A percentile compares a stretch with the other conserved stretches of the same genome.
These are phyloP conservation scores for Silurus aristotelis DNA, from an alignment of 2,797 vertebrate species.

Conservation along the genomic window DNA sequence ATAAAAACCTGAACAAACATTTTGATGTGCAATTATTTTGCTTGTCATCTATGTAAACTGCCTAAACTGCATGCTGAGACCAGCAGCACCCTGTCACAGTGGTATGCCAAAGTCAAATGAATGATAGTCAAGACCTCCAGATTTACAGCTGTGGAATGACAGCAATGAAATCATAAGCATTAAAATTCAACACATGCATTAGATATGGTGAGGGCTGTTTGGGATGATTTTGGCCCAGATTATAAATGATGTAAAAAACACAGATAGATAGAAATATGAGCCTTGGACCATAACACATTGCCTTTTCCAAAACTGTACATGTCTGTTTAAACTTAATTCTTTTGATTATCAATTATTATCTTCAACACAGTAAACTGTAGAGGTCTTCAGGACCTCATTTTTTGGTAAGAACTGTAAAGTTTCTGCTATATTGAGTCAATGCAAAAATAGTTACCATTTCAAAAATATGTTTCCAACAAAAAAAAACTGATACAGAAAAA, in stretches of 20 bases:
- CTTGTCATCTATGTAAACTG: constrained; percentile 22
- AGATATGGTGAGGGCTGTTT: not conserved
- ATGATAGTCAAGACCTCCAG: not conserved
- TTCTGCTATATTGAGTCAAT: not conserved
- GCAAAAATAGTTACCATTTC: not conserved
- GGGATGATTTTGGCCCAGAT: not conserved
- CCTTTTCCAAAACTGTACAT: not conserved
- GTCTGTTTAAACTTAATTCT: not conserved
- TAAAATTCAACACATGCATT: constrained; percentile 4
- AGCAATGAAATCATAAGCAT: constrained; percentile 16
- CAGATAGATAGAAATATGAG: too few relatives aligned
- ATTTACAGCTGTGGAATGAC: constrained; percentile 14
- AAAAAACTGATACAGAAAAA: not conserved
- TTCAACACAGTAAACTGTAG: not conserved
- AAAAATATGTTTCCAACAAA: not conserved
- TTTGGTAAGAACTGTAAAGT: not conserved
- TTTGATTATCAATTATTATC: not conserved
- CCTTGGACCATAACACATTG: not conserved
- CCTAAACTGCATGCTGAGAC: constrained; percentile 19
- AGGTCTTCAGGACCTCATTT: not conserved
- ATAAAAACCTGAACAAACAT: constrained; percentile 24
- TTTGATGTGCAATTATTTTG: constrained; percentile 5
- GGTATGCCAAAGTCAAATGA: constrained; percentile 7
- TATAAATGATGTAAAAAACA: not conserved
- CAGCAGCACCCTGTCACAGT: constrained; percentile 26